A percentile compares a stretch with the other conserved stretches of the same genome.
Conservation (phyloP, 2,797 vertebrate genomes). For the Molossus molossus region DNA sequence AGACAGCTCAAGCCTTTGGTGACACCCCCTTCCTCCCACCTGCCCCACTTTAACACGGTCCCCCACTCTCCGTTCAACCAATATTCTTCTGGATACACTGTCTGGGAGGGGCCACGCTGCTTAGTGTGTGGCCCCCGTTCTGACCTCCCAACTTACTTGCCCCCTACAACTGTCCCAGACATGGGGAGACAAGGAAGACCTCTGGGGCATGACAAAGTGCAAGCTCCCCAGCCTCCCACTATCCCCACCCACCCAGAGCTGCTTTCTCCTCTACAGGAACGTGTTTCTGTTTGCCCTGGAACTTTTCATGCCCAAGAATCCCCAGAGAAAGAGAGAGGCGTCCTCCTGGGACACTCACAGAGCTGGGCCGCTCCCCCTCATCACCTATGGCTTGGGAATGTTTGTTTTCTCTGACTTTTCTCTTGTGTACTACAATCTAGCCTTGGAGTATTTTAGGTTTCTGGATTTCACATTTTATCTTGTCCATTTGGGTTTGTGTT, state of each 20-base stretch:
- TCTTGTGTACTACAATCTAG: background rate
- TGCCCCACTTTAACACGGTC: background rate
- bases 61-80: background rate
- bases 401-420: background rate
- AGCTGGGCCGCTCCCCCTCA: background rate
- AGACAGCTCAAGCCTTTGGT: background rate
- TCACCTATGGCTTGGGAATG: accelerated
- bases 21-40: background rate
- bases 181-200: background rate
- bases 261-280: background rate
- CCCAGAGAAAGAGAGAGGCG: background rate
- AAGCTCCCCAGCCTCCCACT: background rate
- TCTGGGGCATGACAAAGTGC: accelerated
- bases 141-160: background rate
- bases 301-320: background rate
- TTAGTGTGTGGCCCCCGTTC: background rate
- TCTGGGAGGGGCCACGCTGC: background rate
- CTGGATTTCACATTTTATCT: constrained; percentile 9
- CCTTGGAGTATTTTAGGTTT: background rate
- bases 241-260: background rate
- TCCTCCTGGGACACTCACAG: background rate
- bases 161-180: background rate
- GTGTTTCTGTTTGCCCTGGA: background rate
- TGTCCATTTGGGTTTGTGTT: background rate
- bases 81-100: background rate